Percentiles rank a stretch among this genome's conserved stretches.
Conservation (phyloP, 1,140 invertebrate species). For the Cepaea nemoralis region DNA sequence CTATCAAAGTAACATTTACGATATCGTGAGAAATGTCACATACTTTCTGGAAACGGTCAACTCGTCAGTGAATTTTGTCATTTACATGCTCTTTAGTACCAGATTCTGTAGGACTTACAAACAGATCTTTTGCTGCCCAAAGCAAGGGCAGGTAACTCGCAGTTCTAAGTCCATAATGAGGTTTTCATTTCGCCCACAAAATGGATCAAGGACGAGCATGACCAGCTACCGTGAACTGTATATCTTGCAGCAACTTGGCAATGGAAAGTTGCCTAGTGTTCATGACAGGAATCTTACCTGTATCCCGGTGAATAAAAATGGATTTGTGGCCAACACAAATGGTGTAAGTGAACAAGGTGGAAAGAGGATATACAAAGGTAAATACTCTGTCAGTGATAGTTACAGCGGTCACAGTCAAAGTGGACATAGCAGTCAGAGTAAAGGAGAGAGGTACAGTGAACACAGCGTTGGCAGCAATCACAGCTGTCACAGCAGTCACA, state of each 20-base stretch:
- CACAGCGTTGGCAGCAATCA: slow-evolving; percentile 21
- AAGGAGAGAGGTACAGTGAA: background rate
- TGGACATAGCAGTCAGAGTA: slow-evolving; percentile 15
- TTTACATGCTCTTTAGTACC: slow-evolving; percentile 64
- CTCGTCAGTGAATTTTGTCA: slow-evolving; percentile 65
- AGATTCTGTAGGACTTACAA: slow-evolving; percentile 60
- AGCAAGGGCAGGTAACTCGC: background rate
- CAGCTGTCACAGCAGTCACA: slow-evolving; percentile 33
- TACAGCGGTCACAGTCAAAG: slow-evolving; percentile 30
- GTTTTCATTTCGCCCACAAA: slow-evolving; percentile 33
- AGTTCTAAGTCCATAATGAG: slow-evolving; percentile 37
- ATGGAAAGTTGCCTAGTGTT: background rate
- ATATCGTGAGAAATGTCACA: slow-evolving; percentile 53
- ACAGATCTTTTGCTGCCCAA: slow-evolving; percentile 62
- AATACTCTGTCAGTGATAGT: slow-evolving; percentile 26
- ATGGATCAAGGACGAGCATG: slow-evolving; percentile 32
- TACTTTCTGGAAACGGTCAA: slow-evolving; percentile 63
- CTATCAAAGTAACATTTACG: slow-evolving; percentile 51
- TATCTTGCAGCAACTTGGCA: slow-evolving; percentile 35
- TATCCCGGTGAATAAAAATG: slow-evolving; percentile 19
- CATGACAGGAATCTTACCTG: background rate
- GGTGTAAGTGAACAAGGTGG: background rate
- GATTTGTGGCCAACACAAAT: background rate
- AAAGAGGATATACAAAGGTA: slow-evolving; percentile 21
- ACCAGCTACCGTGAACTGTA: slow-evolving; percentile 36